Evolutionary conservation across 2,888 invertebrate species (phyloP).

Genomic region (Aporophyla lueneburgensis): DNA sequence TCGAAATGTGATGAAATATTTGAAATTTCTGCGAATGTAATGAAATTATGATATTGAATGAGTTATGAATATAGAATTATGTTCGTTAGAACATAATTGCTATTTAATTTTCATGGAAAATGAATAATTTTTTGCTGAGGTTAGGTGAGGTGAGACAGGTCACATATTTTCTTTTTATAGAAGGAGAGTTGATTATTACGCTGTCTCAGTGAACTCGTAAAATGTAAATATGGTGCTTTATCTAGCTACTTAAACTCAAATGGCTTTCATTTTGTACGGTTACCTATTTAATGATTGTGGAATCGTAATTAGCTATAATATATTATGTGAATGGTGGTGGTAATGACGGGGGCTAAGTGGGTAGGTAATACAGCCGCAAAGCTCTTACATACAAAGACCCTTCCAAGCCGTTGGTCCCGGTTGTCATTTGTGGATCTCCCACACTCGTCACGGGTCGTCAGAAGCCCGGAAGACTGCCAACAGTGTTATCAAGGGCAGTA

Average conservation of each 20-base stretch:
- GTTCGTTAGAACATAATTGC: not conserved
- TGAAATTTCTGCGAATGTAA: slow-evolving; percentile 15
- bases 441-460: no score
- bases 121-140: not conserved
- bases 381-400: no score
- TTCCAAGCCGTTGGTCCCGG: no score
- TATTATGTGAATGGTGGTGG: not conserved
- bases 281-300: not conserved
- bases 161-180: not conserved
- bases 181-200: not conserved
- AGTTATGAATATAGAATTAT: no score
- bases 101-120: slow-evolving; percentile 9
- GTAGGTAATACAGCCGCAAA: no score
- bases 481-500: no score
- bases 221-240: not conserved
- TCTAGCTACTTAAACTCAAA: not conserved
- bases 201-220: not conserved
- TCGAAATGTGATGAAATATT: not conserved
- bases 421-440: no score
- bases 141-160: not conserved
- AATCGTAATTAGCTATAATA: not conserved
- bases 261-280: not conserved
- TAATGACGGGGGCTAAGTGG: no score
- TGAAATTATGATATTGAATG: slow-evolving; percentile 4
- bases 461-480: no score